Evolutionary conservation across 2,113 vertebrate genomes (phyloP).

Genomic region (Chaenocephalus aceratus): DNA sequence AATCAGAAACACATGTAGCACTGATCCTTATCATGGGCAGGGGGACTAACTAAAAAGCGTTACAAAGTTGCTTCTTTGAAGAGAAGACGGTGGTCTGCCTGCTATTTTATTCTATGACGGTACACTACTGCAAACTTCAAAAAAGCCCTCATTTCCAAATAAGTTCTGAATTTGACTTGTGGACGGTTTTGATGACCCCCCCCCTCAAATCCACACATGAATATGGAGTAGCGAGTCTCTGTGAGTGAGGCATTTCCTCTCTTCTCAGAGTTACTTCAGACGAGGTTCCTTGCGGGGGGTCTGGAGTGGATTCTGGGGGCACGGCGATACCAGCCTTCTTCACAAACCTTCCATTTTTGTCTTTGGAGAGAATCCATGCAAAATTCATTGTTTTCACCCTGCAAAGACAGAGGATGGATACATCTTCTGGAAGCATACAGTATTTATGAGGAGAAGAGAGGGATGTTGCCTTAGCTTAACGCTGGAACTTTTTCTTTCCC

Average conservation of each 20-base stretch:
- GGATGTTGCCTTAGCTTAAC: conserved; percentile 12
- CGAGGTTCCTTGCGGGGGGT: conserved; percentile 69
- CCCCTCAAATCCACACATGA: conserved; percentile 55
- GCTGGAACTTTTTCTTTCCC: not conserved
- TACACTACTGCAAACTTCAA: conserved; percentile 47
- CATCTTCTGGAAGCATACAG: conserved; percentile 43
- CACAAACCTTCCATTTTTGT: conserved; percentile 67
- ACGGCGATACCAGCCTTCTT: conserved; percentile 51
- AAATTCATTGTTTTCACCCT: conserved; percentile 73
- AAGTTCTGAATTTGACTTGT: conserved; percentile 58
- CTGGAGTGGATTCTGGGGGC: conserved; percentile 68
- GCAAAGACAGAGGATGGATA: conserved; percentile 46
- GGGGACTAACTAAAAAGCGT: not conserved
- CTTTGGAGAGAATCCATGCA: conserved; percentile 69
- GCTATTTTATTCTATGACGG: conserved; percentile 36
- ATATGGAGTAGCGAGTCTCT: conserved; percentile 71
- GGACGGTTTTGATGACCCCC: conserved; percentile 47
- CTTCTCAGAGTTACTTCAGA: conserved; percentile 72
- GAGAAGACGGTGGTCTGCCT: conserved; percentile 9
- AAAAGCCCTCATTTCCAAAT: conserved; percentile 22
- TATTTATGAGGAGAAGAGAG: conserved; percentile 17
- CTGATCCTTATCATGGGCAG: not conserved
- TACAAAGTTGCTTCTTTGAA: not conserved
- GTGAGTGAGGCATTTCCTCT: conserved; percentile 60
- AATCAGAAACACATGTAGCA: not conserved